phyloP scores from a whole-genome alignment of 2,113 vertebrate genomes.

The Narcine bancroftii region DNA sequence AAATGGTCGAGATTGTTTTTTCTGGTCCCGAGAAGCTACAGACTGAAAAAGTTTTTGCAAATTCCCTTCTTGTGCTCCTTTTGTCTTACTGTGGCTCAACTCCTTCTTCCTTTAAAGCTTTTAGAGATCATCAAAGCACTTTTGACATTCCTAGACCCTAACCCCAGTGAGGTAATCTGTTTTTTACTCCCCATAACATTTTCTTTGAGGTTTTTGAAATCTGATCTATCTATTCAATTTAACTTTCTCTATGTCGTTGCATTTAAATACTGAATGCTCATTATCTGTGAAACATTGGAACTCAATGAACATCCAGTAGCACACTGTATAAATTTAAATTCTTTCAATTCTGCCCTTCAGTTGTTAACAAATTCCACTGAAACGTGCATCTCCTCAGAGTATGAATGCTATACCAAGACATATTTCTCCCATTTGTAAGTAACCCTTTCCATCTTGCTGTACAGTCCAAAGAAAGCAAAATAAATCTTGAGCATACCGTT shows the following conservation, averaged over 20 bases:
- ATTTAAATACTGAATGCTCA: neutral
- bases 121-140: neutral
- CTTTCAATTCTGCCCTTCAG: neutral
- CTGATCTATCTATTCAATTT: neutral
- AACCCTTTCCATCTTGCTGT: neutral
- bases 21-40: too few relatives aligned
- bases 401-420: neutral
- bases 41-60: neutral
- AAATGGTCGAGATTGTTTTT: neutral
- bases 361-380: neutral
- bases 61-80: neutral
- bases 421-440: neutral
- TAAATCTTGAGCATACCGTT: neutral
- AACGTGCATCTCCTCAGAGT: neutral
- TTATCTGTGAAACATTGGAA: neutral
- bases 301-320: neutral
- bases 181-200: neutral
- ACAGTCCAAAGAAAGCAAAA: neutral
- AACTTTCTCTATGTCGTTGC: neutral
- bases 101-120: neutral
- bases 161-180: neutral
- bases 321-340: neutral
- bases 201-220: neutral
- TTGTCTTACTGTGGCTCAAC: neutral
- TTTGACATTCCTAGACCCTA: neutral